Base-by-base conservation (phyloP, 2,888 invertebrate species). In the Cosmorhoe ocellata region DNA sequence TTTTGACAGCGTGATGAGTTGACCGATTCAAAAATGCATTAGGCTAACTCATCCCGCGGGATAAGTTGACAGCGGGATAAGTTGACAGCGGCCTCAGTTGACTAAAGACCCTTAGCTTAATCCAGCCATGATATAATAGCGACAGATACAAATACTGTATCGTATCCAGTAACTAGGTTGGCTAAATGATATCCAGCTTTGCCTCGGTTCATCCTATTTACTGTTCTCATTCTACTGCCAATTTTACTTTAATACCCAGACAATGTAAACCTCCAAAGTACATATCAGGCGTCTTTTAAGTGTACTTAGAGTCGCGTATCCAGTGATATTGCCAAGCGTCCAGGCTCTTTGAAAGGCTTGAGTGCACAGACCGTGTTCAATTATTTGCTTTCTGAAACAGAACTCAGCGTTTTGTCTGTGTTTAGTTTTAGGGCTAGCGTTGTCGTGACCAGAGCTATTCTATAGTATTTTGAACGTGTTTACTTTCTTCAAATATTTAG, bases 371-470 rank as follows among this genome's bases (percentile, higher is more conserved):
- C 14, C 37, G 38, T 43, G 43, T 47, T 34, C 52, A 52, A 33
- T 43, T 52, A 52, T 52, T 52, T 47, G 39, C 39, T 42, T 28
- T 38, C 42, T 43, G 36, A 14, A 46, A 43, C 52, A 33, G 50
- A 50, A 10, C 36, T 36, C 42, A 12, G 38, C 30, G 43, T 22
- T 46, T 32, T 41, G 42, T 42, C 42, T 31, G 2, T 49, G 11
- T 7, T 4, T 28, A 42, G 37, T 49, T 37, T 38, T 41, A 28
- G 37, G 14, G 42, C 27, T 24, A 52, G 42, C 38, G 46, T 38
- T 47, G 37, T 13, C 32, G 10, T 7, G 14, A 9, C 26, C 8
- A 42, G 33, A 12, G 3, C 36, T 37, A 26, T 33, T 33, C 18
- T 18, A 18, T 18, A 3, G 26, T 18, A 26, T 28, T 12, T 10